A percentile compares a stretch with the other conserved stretches of the same genome.
Conservation (phyloP, 2,797 vertebrate genomes). For the Oreochromis grahami region DNA sequence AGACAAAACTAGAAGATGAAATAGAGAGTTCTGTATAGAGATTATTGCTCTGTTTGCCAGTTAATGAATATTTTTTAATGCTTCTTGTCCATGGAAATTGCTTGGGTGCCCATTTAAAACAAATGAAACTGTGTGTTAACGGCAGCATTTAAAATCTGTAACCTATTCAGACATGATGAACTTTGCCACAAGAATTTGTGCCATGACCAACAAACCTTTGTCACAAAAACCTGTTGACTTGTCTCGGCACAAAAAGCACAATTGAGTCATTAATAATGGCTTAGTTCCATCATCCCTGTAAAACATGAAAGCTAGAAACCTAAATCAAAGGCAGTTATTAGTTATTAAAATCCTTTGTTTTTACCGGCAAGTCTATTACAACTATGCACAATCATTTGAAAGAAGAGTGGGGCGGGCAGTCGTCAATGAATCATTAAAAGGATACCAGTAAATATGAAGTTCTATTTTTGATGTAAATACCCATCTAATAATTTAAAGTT, state of each 20-base stretch:
- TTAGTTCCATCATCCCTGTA: background rate
- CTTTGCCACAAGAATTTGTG: background rate
- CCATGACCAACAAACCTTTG: background rate
- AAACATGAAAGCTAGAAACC: background rate
- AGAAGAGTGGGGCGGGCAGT: background rate
- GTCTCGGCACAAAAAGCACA: background rate
- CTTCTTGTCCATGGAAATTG: background rate
- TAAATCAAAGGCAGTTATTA: background rate
- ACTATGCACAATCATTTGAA: background rate
- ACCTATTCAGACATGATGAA: background rate
- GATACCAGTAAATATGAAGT: background rate
- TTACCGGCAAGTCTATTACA: background rate
- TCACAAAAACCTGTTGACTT: background rate
- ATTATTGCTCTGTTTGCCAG: background rate
- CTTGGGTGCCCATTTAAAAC: slow-evolving; percentile 24
- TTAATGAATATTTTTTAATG: background rate
- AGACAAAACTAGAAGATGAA: background rate
- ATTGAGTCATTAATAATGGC: background rate
- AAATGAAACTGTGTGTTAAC: background rate
- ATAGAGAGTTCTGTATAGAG: background rate
- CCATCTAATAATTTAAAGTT: background rate
- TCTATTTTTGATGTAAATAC: background rate
- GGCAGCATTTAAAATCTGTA: background rate
- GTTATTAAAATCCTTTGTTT: background rate
- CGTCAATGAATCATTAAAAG: background rate